Base-by-base conservation (phyloP, 2,113 vertebrate genomes). In the Gila orcuttii region DNA sequence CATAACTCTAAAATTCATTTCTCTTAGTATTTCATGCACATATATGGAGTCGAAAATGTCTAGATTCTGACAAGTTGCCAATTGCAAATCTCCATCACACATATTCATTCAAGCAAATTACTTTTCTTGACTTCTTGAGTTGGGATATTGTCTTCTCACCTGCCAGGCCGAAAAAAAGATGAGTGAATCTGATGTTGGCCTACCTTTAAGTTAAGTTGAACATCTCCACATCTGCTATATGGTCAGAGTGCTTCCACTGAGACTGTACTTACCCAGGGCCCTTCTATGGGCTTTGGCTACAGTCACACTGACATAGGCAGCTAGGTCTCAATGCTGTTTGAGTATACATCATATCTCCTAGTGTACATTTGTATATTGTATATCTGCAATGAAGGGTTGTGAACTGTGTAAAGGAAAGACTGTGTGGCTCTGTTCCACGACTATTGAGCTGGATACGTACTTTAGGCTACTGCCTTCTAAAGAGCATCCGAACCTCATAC, bases 181-280 rank as follows among this genome's bases (percentile, higher is more conserved):
- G 55, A 75, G 76, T 80, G 74, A 85, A 83, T 86, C 73, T 74
- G 82, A 76, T 66, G 69, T 88, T 85, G 69, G 85, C 90, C 90
- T 92, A 92, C 91, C 91, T 92, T 88, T 55, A 76, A 80, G 55
- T 85, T 87, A 69, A 84, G 86, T 87, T 69, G 86, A 88, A 86
- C 84, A 81, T 36, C 85, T 90, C 75, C 69, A 83, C 86, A 84
- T 85, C 87, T 88, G 80, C 76, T 80, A 68, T 81, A 69, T 66
- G 80, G 85, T 79, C 76, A 84, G 76, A 87, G 81, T 88, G 73
- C 84, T 87, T 82, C 82, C 82, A 86, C 66, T 86, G 78, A 85
- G 83, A 89, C 89, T 90, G 79, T 92, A 92, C 91, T 92, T 91
- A 92, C 91, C 91, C 86, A 77, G 87, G 80, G 47, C 82, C 86